Evolutionary conservation across 2,113 vertebrate species (phyloP), one percentile per base, ranked within the genome.

Genomic region (Herpetotheres cachinnans): DNA sequence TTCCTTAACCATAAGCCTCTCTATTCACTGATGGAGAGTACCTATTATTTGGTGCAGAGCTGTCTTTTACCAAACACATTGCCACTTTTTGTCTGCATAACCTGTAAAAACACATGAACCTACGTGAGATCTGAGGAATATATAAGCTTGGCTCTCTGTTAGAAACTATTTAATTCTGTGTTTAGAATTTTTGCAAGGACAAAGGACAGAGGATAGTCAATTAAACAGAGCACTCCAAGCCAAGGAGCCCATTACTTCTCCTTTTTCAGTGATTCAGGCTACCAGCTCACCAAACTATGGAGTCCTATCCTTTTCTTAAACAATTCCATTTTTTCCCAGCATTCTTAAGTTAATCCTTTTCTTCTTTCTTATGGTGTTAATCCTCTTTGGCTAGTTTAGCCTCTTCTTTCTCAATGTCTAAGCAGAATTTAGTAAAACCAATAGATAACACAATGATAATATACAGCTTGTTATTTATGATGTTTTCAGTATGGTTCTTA

Each of bases 111-210:
- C 21, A 22, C 25, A 46, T 50, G 44, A 71, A 94, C 14, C 21
- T 96, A 76, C 24, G 7, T 34, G 24, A 55, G 32, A 27, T 82
- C 27, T 10, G 3, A 93, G 46, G 19, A 86, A 77, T 42, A 62
- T n/a, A 13, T 46, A 77, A 81, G 26, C 46, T 91, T 96, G 46
- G 9, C 42, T 91, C 38, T 83, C 42, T 74, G 32, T 50, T 92
- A 54, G 59, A 89, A 93, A 74, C 22, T 47, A 16, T 74, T 85
- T 94, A 77, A 82, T 90, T 93, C 34, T 78, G 27, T 86, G 40
- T 85, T 87, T 77, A 80, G 66, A 90, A 58, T 86, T 90, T 93
- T 93, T 96, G 29, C 73, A 89, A 86, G 61, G n/a, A 70, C 42
- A 54, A 76, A 92, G 44, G 46, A 67, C 20, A 83, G 29, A 52